Evolutionary conservation across 2,113 vertebrate species (phyloP).

Genomic region (Trogon surrucura): DNA sequence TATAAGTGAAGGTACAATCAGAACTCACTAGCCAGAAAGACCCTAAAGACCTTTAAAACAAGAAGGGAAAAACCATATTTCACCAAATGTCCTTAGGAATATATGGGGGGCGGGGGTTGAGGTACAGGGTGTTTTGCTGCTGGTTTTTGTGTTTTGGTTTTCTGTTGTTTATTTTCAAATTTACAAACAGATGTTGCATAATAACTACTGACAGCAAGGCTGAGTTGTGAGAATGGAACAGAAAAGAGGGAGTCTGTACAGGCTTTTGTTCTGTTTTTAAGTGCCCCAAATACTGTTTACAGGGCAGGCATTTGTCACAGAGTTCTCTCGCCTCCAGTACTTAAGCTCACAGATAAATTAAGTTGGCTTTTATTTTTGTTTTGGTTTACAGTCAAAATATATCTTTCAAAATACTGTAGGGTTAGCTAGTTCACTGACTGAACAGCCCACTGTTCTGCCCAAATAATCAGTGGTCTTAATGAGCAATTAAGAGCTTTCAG

Average conservation of each 20-base stretch:
- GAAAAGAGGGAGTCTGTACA: not conserved
- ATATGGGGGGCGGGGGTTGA: accelerated
- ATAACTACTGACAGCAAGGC: slow-evolving; percentile 1
- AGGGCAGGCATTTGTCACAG: not conserved
- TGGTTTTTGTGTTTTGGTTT: not conserved
- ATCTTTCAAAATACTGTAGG: not conserved
- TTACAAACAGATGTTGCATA: not conserved
- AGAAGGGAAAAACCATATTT: not conserved
- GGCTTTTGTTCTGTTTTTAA: not conserved
- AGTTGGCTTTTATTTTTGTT: not conserved
- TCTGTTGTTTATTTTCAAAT: not conserved
- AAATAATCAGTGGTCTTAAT: not conserved
- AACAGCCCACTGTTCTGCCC: not conserved
- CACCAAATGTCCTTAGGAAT: not conserved
- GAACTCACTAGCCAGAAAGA: not conserved
- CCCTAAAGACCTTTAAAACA: not conserved
- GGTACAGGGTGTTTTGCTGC: not conserved
- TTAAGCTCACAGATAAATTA: not conserved
- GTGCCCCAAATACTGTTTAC: not conserved
- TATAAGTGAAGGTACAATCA: not conserved
- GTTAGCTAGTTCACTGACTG: not conserved
- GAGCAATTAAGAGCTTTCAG: not conserved
- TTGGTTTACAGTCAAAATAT: not conserved
- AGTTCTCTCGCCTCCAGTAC: not conserved
- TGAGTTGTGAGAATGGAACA: not conserved